These are phyloP conservation scores for Gnathonemus longibarbis DNA, from an alignment of 2,113 vertebrate species.

Conservation along the genomic window DNA sequence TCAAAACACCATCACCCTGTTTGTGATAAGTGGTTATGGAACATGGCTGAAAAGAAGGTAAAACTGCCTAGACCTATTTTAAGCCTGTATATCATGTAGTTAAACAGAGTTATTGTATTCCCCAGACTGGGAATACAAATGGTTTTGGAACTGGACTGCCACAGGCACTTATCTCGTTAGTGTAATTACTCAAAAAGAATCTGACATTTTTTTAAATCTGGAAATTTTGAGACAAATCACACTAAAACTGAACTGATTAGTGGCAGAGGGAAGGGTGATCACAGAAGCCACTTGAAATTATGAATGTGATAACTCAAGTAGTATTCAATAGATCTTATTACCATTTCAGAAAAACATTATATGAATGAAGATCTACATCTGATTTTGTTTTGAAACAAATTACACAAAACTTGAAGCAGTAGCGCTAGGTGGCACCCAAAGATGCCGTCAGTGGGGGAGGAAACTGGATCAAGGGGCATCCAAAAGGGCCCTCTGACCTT, in stretches of 20 bases:
- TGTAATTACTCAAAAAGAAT: background rate
- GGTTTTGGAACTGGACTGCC: background rate
- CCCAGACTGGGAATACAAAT: background rate
- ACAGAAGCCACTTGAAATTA: too few relatives aligned
- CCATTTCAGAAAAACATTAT: too few relatives aligned
- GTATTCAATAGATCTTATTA: too few relatives aligned
- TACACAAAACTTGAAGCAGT: background rate
- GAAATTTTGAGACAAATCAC: background rate
- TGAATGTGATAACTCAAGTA: too few relatives aligned
- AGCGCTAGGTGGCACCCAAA: background rate
- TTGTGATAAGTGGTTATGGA: background rate
- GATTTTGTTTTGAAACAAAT: background rate
- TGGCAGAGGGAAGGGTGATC: too few relatives aligned
- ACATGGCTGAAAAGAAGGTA: background rate
- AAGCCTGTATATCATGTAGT: background rate
- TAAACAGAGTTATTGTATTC: background rate
- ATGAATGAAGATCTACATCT: too few relatives aligned
- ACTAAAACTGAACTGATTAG: background rate
- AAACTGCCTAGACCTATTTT: background rate
- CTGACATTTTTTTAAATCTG: background rate
- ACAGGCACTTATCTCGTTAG: background rate
- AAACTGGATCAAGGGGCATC: background rate
- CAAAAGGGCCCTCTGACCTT: background rate
- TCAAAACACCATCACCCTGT: background rate
- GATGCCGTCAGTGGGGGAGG: background rate